A percentile compares a stretch with the other conserved stretches of the same genome.
Conservation (phyloP, 2,797 vertebrate species). For the Halcyon badia region DNA sequence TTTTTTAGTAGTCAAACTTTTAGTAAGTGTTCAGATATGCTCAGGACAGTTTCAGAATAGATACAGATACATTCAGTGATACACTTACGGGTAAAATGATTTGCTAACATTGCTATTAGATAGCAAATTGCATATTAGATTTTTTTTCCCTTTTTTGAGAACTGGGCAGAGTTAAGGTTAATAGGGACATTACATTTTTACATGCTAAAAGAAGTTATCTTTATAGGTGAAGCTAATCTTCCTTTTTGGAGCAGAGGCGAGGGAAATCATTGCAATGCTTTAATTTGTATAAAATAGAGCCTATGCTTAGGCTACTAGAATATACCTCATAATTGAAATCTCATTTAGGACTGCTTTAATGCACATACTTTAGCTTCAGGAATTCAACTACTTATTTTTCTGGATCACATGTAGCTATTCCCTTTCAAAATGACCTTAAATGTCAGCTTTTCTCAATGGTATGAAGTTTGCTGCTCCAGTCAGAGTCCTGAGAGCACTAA, state of each 20-base stretch:
- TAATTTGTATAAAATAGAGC: not conserved
- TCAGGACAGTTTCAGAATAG: not conserved
- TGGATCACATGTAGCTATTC: not conserved
- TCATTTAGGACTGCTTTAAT: not conserved
- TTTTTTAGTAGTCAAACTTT: not conserved
- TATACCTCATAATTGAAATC: not conserved
- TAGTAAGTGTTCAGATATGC: not conserved
- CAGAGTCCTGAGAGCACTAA: no score
- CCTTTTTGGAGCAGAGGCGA: not conserved
- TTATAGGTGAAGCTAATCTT: not conserved
- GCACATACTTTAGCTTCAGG: not conserved
- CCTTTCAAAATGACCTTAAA: not conserved
- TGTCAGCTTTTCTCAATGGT: not conserved
- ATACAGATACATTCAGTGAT: not conserved
- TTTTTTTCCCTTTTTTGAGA: not conserved
- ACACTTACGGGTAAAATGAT: not conserved
- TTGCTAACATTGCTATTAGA: not conserved
- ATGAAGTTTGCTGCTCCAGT: not conserved
- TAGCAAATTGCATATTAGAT: not conserved
- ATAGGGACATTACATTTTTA: not conserved
- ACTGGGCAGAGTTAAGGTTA: not conserved
- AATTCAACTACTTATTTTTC: not conserved
- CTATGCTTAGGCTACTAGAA: not conserved
- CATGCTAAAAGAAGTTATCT: not conserved
- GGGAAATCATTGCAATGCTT: not conserved